Percentiles rank a stretch among this genome's conserved stretches.
These are phyloP conservation scores for Lepidurus arcticus DNA, from an alignment of 1,140 invertebrate genomes.

Conservation along the genomic window DNA sequence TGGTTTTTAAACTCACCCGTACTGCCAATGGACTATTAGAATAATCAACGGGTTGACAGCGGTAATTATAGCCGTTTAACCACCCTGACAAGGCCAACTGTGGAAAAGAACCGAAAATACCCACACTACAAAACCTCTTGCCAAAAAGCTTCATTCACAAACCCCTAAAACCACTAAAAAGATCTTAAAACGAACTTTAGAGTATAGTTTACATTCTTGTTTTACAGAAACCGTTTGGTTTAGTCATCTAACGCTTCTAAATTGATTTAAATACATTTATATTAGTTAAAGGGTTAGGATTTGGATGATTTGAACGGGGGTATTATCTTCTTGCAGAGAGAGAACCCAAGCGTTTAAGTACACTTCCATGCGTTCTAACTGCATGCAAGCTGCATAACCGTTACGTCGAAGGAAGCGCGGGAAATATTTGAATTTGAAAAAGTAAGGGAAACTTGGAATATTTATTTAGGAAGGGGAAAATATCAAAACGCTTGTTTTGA, in stretches of 20 bases:
- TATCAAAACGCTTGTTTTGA: neutral
- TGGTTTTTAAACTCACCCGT: constrained; percentile 45
- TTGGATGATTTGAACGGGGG: too few species aligned
- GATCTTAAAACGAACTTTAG: neutral
- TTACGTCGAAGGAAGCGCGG: too few species aligned
- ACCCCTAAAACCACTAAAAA: neutral
- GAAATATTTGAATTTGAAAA: too few species aligned
- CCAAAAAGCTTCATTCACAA: neutral
- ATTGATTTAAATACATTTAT: neutral
- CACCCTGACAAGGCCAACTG: constrained; percentile 35
- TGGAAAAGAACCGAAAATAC: constrained; percentile 30
- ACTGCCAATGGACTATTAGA: constrained; percentile 47
- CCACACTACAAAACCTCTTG: constrained; percentile 9
- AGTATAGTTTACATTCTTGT: neutral
- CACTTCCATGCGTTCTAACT: too few species aligned
- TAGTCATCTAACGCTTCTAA: neutral
- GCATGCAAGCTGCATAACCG: too few species aligned
- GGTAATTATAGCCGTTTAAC: constrained; percentile 46
- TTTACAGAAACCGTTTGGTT: neutral
- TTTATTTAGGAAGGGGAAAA: neutral
- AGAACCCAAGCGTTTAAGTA: too few species aligned
- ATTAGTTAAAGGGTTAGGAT: neutral
- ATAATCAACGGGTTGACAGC: constrained; percentile 54
- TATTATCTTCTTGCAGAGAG: too few species aligned
- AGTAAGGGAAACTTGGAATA: too few species aligned